These are phyloP conservation scores for Pseudomyrmex concolor DNA, from an alignment of 1,140 invertebrate species.

Conservation along the genomic window DNA sequence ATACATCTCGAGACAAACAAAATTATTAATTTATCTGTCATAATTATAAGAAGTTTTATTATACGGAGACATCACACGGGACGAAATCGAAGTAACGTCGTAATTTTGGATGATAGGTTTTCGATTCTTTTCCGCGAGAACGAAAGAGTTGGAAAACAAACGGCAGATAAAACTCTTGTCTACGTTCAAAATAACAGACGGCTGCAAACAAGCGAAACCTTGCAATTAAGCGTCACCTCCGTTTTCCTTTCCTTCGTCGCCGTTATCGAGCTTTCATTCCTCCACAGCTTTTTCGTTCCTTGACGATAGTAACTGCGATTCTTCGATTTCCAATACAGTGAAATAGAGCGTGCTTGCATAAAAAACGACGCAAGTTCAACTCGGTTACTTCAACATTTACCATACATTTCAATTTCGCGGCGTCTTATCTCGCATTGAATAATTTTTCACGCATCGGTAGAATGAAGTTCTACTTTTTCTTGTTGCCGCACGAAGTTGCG, in stretches of 20 bases:
- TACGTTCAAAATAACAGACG: slow-evolving; percentile 8
- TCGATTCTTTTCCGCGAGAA: neutral
- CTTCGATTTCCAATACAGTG: slow-evolving; percentile 57
- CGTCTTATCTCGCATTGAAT: slow-evolving; percentile 50
- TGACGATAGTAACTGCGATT: slow-evolving; percentile 25
- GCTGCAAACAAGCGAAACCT: slow-evolving; percentile 47
- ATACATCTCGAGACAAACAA: neutral
- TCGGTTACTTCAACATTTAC: slow-evolving; percentile 38
- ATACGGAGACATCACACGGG: too few species aligned
- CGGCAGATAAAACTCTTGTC: neutral
- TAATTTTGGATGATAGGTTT: neutral
- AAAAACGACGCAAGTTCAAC: slow-evolving; percentile 52
- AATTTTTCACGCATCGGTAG: slow-evolving; percentile 40
- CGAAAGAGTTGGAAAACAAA: neutral
- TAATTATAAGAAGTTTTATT: too few species aligned
- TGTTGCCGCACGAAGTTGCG: neutral
- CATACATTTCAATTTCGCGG: slow-evolving; percentile 47
- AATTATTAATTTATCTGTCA: neutral
- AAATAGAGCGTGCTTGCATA: slow-evolving; percentile 56
- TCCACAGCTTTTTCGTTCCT: slow-evolving; percentile 20
- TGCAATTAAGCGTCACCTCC: slow-evolving; percentile 57
- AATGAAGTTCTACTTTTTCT: slow-evolving; percentile 27
- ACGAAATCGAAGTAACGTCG: too few species aligned
- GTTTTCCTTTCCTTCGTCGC: neutral
- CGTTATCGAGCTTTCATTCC: slow-evolving; percentile 32